Conservation (phyloP, 1,140 invertebrate species). For the Chlorops oryzae region DNA sequence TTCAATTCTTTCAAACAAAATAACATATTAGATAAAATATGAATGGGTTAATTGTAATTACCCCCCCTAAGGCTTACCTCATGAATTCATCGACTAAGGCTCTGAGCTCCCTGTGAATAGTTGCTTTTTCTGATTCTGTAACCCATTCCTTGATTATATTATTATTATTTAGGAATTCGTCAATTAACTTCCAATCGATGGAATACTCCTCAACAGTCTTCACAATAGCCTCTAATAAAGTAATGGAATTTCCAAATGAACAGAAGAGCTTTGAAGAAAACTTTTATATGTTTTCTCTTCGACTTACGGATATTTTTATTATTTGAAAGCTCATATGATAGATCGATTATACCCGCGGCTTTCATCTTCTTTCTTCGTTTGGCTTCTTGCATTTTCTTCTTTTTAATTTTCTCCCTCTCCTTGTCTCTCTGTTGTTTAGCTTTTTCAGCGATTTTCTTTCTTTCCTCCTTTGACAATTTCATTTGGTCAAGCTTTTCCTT, state of each 20-base stretch:
- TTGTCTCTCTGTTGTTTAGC: constrained; percentile 26
- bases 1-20: constrained; percentile 42
- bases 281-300: constrained; percentile 11
- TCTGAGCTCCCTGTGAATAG: constrained; percentile 53
- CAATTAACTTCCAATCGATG: constrained; percentile 48
- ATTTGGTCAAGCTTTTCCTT: constrained; percentile 34
- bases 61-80: no score
- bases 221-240: constrained; percentile 34
- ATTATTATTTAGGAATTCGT: constrained; percentile 47
- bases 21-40: neutral
- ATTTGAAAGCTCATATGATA: constrained; percentile 20
- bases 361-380: constrained; percentile 35
- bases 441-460: constrained; percentile 32
- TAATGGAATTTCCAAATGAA: neutral
- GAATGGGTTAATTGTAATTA: no score
- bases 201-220: constrained; percentile 46
- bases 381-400: constrained; percentile 33
- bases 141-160: constrained; percentile 52
- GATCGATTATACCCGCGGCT: constrained; percentile 40
- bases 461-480: constrained; percentile 38
- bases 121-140: constrained; percentile 49
- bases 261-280: neutral
- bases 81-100: constrained; percentile 54
- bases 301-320: constrained; percentile 32
- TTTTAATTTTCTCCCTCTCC: constrained; percentile 26